Evolutionary conservation across 1,140 invertebrate genomes (phyloP), one percentile per base, ranked within the genome.

Genomic region (Linepithema humile): DNA sequence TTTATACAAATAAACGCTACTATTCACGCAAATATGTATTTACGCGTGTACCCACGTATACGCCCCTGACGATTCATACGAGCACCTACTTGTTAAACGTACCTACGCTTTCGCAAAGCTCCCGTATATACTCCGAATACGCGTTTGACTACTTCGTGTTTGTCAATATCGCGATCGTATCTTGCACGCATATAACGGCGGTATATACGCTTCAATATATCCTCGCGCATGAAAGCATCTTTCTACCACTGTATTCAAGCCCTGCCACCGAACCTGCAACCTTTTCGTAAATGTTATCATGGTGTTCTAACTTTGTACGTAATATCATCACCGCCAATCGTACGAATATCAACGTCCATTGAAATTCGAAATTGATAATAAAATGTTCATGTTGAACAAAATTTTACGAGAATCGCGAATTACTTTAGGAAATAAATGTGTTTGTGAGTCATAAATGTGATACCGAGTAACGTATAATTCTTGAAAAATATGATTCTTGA

Each of bases 41-140:
- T n/a, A 26, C 75, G 50, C 60, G 48, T 48, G 67, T 70, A 65
- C 48, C 20, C 45, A 64, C 57, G 55, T 50, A 45, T 40, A 43
- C 59, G 26, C 10, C 15, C 10, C 64, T 29, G 64, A 55, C 35
- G 48, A 80, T 80, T 80, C 75, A 69, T 55, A 80, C 75, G 62
- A 78, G 62, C 69, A 69, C 64, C 75, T 80, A 80, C 75, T 80
- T 69, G 75, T 80, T 80, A 80, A 80, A 35, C 64, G 62, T 69
- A 69, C 32, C 48, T 80, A 80, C 45, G 75, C 59, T 55, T 9
- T 40, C 23, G 75, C 35, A 40, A 38, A 40, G 75, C 75, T 64
- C 20, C 26, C 32, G 3, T 67, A 23, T 67, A 43, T 32, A 20
- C 64, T 40, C 35, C 48, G 48, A 53, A 53, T 43, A 50, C 23